Conservation (phyloP, 2,113 vertebrate genomes). For the Thinocorus orbignyianus region DNA sequence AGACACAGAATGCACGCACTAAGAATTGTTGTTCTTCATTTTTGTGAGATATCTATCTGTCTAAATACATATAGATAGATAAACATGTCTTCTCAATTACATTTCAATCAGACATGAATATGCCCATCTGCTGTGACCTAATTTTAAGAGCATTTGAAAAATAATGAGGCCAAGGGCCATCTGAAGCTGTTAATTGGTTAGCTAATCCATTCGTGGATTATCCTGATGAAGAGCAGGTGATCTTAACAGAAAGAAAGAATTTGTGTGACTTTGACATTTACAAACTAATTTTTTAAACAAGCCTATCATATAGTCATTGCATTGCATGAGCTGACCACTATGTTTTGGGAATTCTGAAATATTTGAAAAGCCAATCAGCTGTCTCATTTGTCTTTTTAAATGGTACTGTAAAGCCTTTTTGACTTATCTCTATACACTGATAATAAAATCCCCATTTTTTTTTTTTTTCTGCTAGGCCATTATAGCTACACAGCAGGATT, state of each 20-base stretch:
- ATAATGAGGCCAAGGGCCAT: conserved; percentile 20
- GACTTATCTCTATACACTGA: background rate
- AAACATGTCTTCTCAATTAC: background rate
- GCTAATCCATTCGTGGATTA: conserved; percentile 37
- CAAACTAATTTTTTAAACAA: background rate
- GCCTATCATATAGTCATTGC: background rate
- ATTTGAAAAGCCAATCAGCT: background rate
- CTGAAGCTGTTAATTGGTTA: conserved; percentile 10
- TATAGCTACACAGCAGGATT: background rate
- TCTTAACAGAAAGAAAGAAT: background rate
- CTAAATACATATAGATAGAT: background rate
- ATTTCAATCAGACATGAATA: background rate
- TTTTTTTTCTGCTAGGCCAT: background rate
- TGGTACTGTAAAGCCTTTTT: background rate
- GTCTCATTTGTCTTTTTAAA: background rate
- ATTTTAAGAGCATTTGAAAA: conserved; percentile 24
- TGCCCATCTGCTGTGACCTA: background rate
- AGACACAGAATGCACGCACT: background rate
- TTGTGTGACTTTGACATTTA: background rate
- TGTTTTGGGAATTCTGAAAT: background rate
- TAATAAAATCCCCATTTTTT: background rate
- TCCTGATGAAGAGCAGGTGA: background rate
- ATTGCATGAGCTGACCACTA: background rate
- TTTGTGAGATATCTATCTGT: background rate
- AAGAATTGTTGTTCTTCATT: background rate